Conservation (phyloP, 2,113 vertebrate genomes). For the Aegotheles bennettii region DNA sequence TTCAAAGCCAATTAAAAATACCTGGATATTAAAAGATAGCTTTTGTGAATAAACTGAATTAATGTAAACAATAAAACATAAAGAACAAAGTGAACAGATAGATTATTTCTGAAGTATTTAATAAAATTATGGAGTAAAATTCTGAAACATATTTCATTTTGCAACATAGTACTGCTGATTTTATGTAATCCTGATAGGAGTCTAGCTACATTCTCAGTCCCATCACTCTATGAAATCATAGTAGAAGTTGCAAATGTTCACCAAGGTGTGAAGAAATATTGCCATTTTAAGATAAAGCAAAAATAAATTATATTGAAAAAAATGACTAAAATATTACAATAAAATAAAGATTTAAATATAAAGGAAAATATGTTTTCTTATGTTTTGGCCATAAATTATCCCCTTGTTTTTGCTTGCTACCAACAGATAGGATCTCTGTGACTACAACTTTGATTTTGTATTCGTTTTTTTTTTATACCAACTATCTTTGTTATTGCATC, state of each 20-base stretch:
- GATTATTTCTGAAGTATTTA: neutral
- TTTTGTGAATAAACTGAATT: constrained; percentile 29
- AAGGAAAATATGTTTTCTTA: neutral
- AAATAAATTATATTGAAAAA: neutral
- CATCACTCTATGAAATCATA: neutral
- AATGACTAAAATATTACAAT: neutral
- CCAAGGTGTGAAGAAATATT: neutral
- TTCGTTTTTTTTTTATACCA: neutral
- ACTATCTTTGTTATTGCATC: neutral
- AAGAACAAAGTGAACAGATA: neutral
- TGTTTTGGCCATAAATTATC: neutral
- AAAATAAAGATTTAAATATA: neutral
- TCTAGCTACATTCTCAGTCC: neutral
- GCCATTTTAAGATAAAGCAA: neutral
- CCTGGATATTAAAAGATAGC: neutral
- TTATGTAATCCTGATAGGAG: neutral
- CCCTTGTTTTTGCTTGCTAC: neutral
- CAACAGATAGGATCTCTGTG: neutral
- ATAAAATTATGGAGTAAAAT: neutral
- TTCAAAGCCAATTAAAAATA: constrained; percentile 44
- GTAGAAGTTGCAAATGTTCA: neutral
- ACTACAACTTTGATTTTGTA: neutral
- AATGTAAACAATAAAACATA: constrained; percentile 24
- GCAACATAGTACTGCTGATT: neutral
- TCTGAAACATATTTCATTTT: neutral